phyloP scores from a whole-genome alignment of 2,797 vertebrate genomes.

The Brachyrhaphis roseni region DNA sequence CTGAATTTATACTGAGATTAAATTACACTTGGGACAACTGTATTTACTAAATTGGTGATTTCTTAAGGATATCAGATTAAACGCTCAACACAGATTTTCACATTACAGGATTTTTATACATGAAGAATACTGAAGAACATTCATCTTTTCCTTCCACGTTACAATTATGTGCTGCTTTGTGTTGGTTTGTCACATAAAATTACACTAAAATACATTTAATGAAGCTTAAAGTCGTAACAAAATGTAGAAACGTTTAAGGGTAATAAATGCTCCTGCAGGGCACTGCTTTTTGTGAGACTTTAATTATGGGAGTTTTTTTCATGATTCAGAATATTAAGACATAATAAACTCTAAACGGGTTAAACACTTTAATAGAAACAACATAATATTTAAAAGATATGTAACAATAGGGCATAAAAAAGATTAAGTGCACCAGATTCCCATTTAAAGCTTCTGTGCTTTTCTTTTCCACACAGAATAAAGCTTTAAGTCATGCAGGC shows the following conservation, averaged over 20 bases:
- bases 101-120: neutral
- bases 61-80: neutral
- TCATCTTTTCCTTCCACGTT: neutral
- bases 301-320: neutral
- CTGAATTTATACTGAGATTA: neutral
- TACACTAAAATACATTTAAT: neutral
- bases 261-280: neutral
- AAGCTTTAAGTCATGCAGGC: conserved; percentile 55
- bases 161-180: neutral
- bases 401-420: conserved; percentile 1
- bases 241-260: neutral
- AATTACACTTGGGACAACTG: neutral
- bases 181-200: neutral
- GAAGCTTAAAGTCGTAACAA: neutral
- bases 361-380: neutral
- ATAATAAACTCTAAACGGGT: neutral
- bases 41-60: neutral
- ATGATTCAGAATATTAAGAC: neutral
- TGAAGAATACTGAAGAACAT: neutral
- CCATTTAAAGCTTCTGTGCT: conserved; percentile 18
- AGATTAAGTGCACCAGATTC: neutral
- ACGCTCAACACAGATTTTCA: neutral
- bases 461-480: conserved; percentile 49
- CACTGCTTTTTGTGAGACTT: neutral
- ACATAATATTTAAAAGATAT: neutral